A percentile compares a stretch with the other conserved stretches of the same genome.
Evolutionary conservation across 1,140 invertebrate species (phyloP).

Genomic region (Bombus sibiricus): DNA sequence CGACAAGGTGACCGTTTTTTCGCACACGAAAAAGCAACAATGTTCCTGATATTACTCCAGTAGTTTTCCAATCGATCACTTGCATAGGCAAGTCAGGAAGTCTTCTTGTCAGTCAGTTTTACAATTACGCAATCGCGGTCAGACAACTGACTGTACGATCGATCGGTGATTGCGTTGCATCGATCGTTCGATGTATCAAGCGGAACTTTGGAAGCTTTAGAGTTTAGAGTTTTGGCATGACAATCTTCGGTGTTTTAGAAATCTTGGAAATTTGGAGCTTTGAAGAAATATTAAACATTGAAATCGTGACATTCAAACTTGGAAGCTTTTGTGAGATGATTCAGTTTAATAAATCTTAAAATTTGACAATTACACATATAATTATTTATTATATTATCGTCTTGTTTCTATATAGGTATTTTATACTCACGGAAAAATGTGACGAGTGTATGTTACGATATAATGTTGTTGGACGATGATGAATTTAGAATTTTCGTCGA

Average conservation of each 20-base stretch:
- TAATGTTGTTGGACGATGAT: too few relatives aligned
- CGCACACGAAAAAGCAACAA: background rate
- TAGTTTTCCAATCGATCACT: constrained; percentile 30
- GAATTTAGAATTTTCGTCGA: too few relatives aligned
- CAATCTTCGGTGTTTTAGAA: background rate
- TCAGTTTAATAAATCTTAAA: too few relatives aligned
- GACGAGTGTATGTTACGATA: too few relatives aligned
- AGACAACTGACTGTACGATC: background rate
- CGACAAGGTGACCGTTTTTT: background rate
- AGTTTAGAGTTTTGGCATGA: background rate
- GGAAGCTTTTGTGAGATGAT: too few relatives aligned
- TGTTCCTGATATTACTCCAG: too few relatives aligned
- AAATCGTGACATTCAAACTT: too few relatives aligned
- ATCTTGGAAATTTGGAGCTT: background rate
- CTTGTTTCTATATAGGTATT: too few relatives aligned
- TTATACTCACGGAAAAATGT: too few relatives aligned
- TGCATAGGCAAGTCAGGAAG: background rate
- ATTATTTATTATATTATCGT: too few relatives aligned
- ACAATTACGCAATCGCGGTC: constrained; percentile 16
- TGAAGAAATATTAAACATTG: too few relatives aligned
- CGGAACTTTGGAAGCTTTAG: background rate
- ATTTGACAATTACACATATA: too few relatives aligned
- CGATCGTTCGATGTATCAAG: background rate
- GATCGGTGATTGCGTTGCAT: background rate
- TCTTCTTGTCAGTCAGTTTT: constrained; percentile 1